phyloP scores from a whole-genome alignment of 2,888 invertebrate species.

The Andrena praecox region DNA sequence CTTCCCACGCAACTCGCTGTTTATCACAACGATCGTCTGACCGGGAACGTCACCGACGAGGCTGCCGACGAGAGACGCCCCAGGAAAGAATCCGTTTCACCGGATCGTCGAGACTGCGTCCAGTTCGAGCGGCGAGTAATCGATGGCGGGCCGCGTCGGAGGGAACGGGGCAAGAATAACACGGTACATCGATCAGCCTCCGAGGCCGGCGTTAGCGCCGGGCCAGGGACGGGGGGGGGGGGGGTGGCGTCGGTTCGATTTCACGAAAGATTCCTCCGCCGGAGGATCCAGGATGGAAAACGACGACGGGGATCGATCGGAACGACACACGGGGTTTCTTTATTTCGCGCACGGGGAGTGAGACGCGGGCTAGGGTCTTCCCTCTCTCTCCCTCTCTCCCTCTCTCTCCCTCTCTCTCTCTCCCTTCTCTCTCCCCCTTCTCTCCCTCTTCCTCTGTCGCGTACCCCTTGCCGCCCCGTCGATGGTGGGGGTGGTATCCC shows the following conservation, averaged over 20 bases:
- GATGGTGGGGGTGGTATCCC: slow-evolving; percentile 48
- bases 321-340: slow-evolving; percentile 37
- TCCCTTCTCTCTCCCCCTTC: too few species aligned
- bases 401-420: too few species aligned
- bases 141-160: slow-evolving; percentile 37
- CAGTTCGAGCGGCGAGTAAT: slow-evolving; percentile 48
- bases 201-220: slow-evolving; percentile 5
- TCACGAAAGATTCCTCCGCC: slow-evolving; percentile 26
- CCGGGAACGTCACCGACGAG: too few species aligned
- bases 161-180: slow-evolving; percentile 50
- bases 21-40: too few species aligned
- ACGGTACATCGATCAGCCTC: slow-evolving; percentile 44
- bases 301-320: slow-evolving; percentile 39
- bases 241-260: slow-evolving; percentile 31
- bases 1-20: too few species aligned
- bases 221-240: background rate
- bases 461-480: slow-evolving; percentile 45
- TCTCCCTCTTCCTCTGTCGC: background rate
- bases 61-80: background rate
- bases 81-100: slow-evolving; percentile 31
- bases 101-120: slow-evolving; percentile 33
- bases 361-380: background rate
- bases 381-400: background rate
- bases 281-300: slow-evolving; percentile 46
- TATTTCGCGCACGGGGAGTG: slow-evolving; percentile 32